Conservation (phyloP, 35 echinoderm and acorn worm genomes). For the Diadema setosum region DNA sequence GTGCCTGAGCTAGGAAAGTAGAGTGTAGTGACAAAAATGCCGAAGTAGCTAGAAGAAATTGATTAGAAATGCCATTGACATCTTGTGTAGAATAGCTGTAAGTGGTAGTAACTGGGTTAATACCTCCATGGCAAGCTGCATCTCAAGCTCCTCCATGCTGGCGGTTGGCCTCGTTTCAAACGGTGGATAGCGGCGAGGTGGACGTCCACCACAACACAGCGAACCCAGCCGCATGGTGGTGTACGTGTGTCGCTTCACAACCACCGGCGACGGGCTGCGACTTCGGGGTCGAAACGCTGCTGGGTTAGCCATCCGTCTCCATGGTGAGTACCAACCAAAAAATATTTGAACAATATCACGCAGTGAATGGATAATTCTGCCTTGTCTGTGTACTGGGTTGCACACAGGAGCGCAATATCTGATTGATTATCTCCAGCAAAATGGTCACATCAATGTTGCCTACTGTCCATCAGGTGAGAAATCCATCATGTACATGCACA, state of each 20-base stretch:
- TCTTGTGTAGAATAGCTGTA: no score
- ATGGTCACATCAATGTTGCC: no score
- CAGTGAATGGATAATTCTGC: not conserved
- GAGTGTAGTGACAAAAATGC: no score
- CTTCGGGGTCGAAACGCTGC: not conserved
- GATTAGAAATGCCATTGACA: no score
- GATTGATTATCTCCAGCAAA: no score
- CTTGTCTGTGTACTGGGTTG: not conserved
- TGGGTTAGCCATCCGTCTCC: not conserved
- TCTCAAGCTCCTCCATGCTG: conserved; percentile 4
- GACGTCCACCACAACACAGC: not conserved
- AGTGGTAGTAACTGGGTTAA: no score
- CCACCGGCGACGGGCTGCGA: not conserved
- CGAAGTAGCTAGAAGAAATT: no score
- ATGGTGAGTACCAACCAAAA: no score
- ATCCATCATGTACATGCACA: no score
- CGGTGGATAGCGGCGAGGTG: not conserved
- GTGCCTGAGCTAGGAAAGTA: no score
- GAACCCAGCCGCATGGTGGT: conserved; percentile 3
- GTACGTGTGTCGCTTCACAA: not conserved
- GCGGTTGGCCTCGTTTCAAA: not conserved
- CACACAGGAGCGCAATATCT: no score
- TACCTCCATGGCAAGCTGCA: conserved; percentile 12
- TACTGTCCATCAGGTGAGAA: no score
- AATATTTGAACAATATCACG: not conserved